These are phyloP conservation scores for Cladorhizidae sp. DNA, from an alignment of 37 sponge, comb jelly and placozoan species.

Conservation along the genomic window DNA sequence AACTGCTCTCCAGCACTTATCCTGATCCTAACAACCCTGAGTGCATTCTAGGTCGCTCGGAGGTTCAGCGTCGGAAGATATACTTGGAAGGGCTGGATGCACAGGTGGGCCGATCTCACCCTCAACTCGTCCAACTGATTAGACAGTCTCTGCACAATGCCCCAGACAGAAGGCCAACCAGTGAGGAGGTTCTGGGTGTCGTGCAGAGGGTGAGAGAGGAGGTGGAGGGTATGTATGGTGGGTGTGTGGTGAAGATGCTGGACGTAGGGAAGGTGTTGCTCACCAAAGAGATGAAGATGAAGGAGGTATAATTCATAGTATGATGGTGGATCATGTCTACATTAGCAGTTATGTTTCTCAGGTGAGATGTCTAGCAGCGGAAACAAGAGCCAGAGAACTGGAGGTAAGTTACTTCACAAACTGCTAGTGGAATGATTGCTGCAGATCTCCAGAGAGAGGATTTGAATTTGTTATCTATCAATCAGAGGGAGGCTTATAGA, in stretches of 20 bases:
- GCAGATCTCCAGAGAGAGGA: too few species aligned
- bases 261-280: background rate
- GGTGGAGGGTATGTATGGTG: background rate
- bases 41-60: background rate
- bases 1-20: background rate
- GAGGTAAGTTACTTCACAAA: too few species aligned
- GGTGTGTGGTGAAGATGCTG: background rate
- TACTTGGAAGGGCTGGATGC: background rate
- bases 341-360: too few species aligned
- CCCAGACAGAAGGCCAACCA: background rate
- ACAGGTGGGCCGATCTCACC: background rate
- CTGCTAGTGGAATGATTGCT: too few species aligned
- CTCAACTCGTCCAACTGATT: background rate
- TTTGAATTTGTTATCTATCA: too few species aligned
- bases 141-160: constrained; percentile 10
- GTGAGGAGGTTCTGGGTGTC: background rate
- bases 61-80: background rate
- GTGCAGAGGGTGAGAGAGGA: background rate
- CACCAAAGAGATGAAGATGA: background rate
- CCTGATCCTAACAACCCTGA: background rate
- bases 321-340: too few species aligned
- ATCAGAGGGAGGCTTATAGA: too few species aligned
- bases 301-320: background rate
- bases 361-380: too few species aligned
- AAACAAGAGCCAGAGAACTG: too few species aligned